These are phyloP conservation scores for Sturnus vulgaris DNA, from an alignment of 2,113 vertebrate genomes.

Conservation along the genomic window DNA sequence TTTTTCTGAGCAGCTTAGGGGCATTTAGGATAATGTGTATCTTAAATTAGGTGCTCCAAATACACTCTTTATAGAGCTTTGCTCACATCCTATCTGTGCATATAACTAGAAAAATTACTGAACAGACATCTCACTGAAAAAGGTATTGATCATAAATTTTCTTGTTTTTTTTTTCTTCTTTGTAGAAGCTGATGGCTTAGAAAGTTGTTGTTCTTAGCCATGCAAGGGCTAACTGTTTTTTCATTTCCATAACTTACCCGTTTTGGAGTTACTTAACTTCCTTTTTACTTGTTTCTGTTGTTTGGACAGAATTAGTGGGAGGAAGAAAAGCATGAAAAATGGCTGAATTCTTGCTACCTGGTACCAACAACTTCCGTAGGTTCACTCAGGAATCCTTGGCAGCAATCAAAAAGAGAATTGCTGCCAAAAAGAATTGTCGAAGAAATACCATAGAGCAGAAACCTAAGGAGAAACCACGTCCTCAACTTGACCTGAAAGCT, in stretches of 20 bases:
- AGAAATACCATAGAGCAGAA: conserved; percentile 15
- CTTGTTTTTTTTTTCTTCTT: background rate
- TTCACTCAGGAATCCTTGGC: conserved; percentile 91
- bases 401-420: conserved; percentile 85
- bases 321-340: conserved; percentile 91
- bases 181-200: background rate
- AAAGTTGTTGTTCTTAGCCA: background rate
- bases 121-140: background rate
- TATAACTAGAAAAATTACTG: background rate
- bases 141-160: background rate
- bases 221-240: background rate
- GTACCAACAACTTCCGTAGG: conserved; percentile 84
- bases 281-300: background rate
- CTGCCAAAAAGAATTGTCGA: conserved; percentile 51
- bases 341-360: conserved; percentile 83
- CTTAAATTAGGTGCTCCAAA: background rate
- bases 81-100: background rate
- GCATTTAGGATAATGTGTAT: background rate
- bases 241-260: background rate
- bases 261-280: background rate
- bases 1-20: background rate
- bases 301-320: conserved; percentile 72
- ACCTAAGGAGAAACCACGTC: conserved; percentile 69
- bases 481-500: conserved; percentile 85
- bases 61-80: background rate